phyloP scores from a whole-genome alignment of 2,797 vertebrate genomes.

The Liparis tanakae region DNA sequence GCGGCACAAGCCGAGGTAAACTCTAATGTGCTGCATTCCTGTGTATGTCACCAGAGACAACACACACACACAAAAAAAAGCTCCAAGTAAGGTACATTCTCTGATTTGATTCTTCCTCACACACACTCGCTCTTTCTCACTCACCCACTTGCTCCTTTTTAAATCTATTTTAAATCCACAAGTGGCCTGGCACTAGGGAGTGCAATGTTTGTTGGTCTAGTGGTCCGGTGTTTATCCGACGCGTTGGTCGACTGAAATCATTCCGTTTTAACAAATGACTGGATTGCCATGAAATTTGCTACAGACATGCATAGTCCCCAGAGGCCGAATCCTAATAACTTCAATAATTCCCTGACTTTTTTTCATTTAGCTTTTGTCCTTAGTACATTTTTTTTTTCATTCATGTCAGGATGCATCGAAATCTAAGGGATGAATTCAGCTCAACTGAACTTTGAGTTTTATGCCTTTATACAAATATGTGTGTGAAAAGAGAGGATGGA shows the following conservation, averaged over 20 bases:
- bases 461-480: neutral
- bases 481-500: neutral
- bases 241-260: slow-evolving; percentile 37
- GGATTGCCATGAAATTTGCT: slow-evolving; percentile 38
- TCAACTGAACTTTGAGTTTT: neutral
- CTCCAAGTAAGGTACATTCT: neutral
- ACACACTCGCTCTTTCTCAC: slow-evolving; percentile 11
- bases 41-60: neutral
- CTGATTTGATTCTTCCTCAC: neutral
- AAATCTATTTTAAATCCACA: slow-evolving; percentile 44
- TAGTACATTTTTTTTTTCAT: slow-evolving; percentile 39
- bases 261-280: slow-evolving; percentile 45
- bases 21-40: slow-evolving; percentile 5
- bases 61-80: too few species aligned
- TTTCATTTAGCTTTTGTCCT: slow-evolving; percentile 40
- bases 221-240: slow-evolving; percentile 28
- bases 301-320: slow-evolving; percentile 21
- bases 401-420: slow-evolving; percentile 14
- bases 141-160: slow-evolving; percentile 22
- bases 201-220: slow-evolving; percentile 36
- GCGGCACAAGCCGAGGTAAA: slow-evolving; percentile 62
- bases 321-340: slow-evolving; percentile 46
- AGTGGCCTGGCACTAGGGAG: slow-evolving; percentile 26
- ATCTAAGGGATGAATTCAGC: slow-evolving; percentile 3
- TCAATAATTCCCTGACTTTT: slow-evolving; percentile 34